Base-by-base conservation (phyloP, 2,113 vertebrate species). In the Hippopotamus amphibius region DNA sequence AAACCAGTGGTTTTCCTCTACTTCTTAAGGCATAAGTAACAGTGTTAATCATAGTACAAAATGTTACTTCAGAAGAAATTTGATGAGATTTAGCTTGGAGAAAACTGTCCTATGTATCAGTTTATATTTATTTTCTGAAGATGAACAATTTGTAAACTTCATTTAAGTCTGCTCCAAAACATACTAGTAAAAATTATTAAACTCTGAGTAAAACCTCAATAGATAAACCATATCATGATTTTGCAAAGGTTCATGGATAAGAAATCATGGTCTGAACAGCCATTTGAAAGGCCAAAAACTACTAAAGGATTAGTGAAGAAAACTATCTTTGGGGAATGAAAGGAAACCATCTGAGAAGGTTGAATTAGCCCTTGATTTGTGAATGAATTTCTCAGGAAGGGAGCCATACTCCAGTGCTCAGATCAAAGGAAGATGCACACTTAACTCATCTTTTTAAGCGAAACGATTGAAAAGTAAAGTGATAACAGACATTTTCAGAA, bases 111-210 rank as follows among this genome's bases (percentile, higher is more conserved):
- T 22, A 24, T 30, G 14, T 76, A 86, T 57, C 68, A 93, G 30
- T 79, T 85, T 63, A 53, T 69, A 88, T 72, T 93, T 86, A 97
- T 77, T 86, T 89, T 69, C 21, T 41, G 37, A 90, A 93, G 28
- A 71, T 82, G 24, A 94, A 94, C 0, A 63, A 71, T 43, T 46
- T 59, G 3, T 50, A 84, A 94, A 92, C 43, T 92, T 88, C 76
- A 22, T 41, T 57, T 37, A 95, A 74, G 13, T 61, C 22, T 92
- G 26, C n/a, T 79, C 30, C 19, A 76, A 92, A 85, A 46, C 37
- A 84, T 6, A 96, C 26, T 65, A 94, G 48, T 71, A 81, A 88
- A 68, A 85, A 79, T 65, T 69, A 50, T 48, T 74, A 86, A 68
- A 61, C 3, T 33, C 61, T 71, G 19, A 88, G 63, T 50, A 96